Conservation (phyloP, 2,888 invertebrate species). For the Morinoia aosen region DNA sequence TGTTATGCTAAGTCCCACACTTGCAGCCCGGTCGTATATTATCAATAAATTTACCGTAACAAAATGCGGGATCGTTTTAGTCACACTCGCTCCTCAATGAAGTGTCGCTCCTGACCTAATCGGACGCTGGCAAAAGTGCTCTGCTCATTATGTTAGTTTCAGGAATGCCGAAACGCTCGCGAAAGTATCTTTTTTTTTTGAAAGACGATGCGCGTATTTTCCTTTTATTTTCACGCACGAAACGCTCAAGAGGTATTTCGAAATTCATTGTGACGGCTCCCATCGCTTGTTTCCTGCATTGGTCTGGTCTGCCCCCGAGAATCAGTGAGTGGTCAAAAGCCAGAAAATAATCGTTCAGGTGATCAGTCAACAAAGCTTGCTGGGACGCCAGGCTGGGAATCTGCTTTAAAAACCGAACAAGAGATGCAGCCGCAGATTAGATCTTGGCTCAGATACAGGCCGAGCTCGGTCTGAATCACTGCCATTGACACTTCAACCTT, state of each 20-base stretch:
- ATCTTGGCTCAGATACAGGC: neutral
- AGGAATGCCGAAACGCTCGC: neutral
- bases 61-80: slow-evolving; percentile 18
- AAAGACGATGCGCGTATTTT: neutral
- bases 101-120: slow-evolving; percentile 16
- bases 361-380: slow-evolving; percentile 18
- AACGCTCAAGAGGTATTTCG: no score
- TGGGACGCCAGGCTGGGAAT: neutral
- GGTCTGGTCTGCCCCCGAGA: neutral
- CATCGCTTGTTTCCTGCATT: neutral
- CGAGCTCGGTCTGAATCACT: slow-evolving; percentile 21
- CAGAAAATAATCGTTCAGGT: neutral
- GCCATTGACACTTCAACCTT: slow-evolving; percentile 41
- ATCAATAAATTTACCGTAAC: slow-evolving; percentile 34
- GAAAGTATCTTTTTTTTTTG: neutral
- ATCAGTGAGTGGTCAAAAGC: neutral
- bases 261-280: no score
- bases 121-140: neutral
- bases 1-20: slow-evolving; percentile 15
- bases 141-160: neutral
- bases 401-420: slow-evolving; percentile 21
- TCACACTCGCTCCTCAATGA: slow-evolving; percentile 9
- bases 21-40: slow-evolving; percentile 19
- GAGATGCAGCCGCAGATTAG: slow-evolving; percentile 14
- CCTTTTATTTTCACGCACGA: neutral